These are phyloP conservation scores for Heliconius hewitsoni DNA, from an alignment of 1,140 invertebrate genomes.

Conservation along the genomic window DNA sequence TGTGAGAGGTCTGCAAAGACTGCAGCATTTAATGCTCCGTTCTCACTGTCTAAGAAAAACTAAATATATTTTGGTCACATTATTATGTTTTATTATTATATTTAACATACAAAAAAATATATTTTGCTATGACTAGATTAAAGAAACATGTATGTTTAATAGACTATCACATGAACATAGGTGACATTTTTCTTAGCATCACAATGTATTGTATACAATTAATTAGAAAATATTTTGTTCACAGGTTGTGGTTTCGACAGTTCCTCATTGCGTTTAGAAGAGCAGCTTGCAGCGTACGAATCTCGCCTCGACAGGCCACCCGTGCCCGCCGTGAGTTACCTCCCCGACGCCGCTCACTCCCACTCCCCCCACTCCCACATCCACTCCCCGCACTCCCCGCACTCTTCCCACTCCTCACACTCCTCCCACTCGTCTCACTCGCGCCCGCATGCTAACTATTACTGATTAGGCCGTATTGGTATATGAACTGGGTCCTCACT, in stretches of 20 bases:
- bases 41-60: too few species aligned
- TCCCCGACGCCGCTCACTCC: constrained; percentile 42
- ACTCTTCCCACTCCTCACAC: constrained; percentile 51
- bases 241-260: constrained; percentile 87
- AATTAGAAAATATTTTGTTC: not conserved
- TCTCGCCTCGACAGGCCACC: constrained; percentile 72
- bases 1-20: too few species aligned
- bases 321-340: constrained; percentile 76
- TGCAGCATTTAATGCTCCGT: too few species aligned
- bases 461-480: constrained; percentile 28
- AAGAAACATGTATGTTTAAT: too few species aligned
- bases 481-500: not conserved
- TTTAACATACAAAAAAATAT: too few species aligned
- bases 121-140: too few species aligned
- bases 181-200: not conserved
- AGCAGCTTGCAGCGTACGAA: constrained; percentile 91
- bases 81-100: too few species aligned
- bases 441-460: constrained; percentile 44
- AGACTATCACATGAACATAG: too few species aligned
- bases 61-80: too few species aligned
- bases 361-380: constrained; percentile 42
- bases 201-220: not conserved
- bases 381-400: constrained; percentile 44
- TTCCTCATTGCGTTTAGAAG: constrained; percentile 89
- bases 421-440: constrained; percentile 38